Percentiles rank a stretch among this genome's conserved stretches.
Evolutionary conservation across 92 coral and sea anemone genomes (phyloP).

Genomic region (Siderastrea radians): DNA sequence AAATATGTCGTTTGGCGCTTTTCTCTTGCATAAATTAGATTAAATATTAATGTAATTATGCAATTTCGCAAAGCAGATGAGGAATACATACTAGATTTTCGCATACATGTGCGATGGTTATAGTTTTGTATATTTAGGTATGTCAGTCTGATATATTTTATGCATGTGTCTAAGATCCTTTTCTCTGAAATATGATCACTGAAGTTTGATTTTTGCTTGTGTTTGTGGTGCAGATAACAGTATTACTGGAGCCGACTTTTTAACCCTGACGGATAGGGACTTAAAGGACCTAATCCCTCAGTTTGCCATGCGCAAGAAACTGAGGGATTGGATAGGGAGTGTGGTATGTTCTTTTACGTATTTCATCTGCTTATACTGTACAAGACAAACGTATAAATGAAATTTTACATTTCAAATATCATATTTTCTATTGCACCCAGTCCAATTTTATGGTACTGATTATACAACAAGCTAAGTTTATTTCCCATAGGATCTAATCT

Average conservation of each 20-base stretch:
- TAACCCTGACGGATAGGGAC: neutral
- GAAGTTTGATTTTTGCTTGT: neutral
- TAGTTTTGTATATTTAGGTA: too few species aligned
- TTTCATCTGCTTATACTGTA: neutral
- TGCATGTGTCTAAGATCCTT: neutral
- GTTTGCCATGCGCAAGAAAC: neutral
- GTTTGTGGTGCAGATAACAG: neutral
- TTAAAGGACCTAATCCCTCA: conserved; percentile 7
- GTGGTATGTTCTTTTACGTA: neutral
- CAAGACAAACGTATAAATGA: neutral
- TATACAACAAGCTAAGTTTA: neutral
- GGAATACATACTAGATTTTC: neutral
- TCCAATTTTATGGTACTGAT: neutral
- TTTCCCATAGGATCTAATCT: neutral
- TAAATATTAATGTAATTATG: neutral
- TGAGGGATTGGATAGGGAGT: neutral
- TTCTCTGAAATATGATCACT: neutral
- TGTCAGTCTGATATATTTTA: too few species aligned
- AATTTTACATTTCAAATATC: neutral
- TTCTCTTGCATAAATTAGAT: neutral
- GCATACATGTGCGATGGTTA: too few species aligned
- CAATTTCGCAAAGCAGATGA: conserved; percentile 10
- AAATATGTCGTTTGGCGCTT: neutral
- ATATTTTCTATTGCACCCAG: neutral
- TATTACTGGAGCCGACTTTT: neutral